A percentile compares a stretch with the other conserved stretches of the same genome.
phyloP scores from a whole-genome alignment of 2,113 vertebrate genomes.

The Hassar affinis region DNA sequence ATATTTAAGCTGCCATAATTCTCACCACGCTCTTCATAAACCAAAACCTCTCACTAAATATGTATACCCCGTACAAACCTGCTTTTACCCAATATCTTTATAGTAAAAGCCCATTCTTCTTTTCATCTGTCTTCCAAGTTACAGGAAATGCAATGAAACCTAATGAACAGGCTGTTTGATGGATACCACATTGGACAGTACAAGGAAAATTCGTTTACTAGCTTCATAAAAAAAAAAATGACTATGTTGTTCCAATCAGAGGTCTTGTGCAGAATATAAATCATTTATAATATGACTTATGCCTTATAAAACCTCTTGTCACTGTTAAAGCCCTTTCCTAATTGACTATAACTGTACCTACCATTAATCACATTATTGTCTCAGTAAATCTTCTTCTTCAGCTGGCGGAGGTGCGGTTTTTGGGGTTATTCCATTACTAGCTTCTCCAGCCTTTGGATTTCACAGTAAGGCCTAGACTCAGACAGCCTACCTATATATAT shows the following conservation, averaged over 20 bases:
- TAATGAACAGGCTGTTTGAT: neutral
- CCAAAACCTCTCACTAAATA: too few relatives aligned
- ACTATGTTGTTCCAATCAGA: neutral
- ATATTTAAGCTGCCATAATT: too few relatives aligned
- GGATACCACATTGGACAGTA: neutral
- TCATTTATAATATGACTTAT: neutral
- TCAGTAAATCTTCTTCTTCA: constrained; percentile 1
- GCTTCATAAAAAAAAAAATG: neutral
- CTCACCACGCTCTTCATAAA: too few relatives aligned
- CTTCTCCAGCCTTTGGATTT: neutral
- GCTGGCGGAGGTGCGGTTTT: neutral
- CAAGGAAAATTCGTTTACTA: neutral
- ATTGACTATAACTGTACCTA: neutral
- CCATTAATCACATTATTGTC: constrained; percentile 1
- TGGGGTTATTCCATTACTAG: neutral
- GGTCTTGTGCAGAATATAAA: neutral
- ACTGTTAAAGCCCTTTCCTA: constrained; percentile 9
- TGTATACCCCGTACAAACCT: neutral
- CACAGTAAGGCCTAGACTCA: neutral
- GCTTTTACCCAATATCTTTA: neutral
- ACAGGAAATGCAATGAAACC: neutral
- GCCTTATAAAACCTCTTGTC: neutral
- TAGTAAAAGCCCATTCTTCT: neutral
- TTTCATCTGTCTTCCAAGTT: neutral
- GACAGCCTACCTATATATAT: neutral